Base-by-base conservation (phyloP, 2,113 vertebrate genomes). In the Heterotis niloticus region DNA sequence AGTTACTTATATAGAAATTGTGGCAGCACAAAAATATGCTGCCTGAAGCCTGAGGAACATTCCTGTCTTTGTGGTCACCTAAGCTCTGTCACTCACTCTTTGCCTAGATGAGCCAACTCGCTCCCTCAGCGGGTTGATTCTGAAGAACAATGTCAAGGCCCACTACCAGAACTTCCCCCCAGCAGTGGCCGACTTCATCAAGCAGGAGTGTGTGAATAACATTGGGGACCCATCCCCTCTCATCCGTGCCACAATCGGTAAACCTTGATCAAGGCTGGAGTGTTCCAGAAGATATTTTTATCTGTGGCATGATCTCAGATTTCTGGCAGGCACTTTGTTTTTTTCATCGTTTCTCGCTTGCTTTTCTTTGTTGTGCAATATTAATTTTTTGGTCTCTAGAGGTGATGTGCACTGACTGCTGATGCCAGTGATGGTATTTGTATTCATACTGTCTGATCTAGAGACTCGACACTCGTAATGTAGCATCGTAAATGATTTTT, bases 81-180 rank as follows among this genome's bases (percentile, higher is more conserved):
- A 44, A 44, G 34, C 2, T 44, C 34, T 44, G 34, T 44, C 7
- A 44, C 7, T 44, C 34, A 44, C 24, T 59, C 72, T 10, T 26
- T 57, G 5, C 52, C 28, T 68, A 98, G 96, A 98, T 67, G 96
- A 98, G 82, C 96, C 96, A 0, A 98, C 96, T 0, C 95, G 96
- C 16, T 97, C 96, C 0, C 93, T 98, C 56, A 98, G 96, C 5
- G 96, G 96, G n/a, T 90, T 98, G 64, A 98, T 98, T 78, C 91
- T 98, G 80, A 98, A 98, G 91, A 98, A 98, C 90, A 98, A 98
- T 0, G 96, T 98, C 44, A 98, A 98, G 85, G 96, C 96, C 0
- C 96, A 98, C 82, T 98, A 96, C 89, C 96, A 96, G 93, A 96
- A 93, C 89, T 98, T 98, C 71, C 96, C 96, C 0, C 91, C 93